Conservation (phyloP, 2,113 vertebrate genomes). For the Otocyon megalotis region DNA sequence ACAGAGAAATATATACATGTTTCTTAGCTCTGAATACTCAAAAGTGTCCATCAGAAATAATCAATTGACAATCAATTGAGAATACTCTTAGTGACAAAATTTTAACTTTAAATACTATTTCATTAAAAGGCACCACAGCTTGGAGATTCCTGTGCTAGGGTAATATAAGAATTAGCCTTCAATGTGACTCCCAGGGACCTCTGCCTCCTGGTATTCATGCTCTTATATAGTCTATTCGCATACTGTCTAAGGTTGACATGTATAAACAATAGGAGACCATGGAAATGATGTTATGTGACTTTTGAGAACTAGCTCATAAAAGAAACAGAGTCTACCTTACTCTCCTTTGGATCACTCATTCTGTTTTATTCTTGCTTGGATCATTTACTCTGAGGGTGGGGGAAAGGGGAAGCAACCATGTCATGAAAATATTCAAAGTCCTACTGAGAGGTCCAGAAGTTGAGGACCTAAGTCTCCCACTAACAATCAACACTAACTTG, state of each 20-base stretch:
- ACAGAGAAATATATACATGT: neutral
- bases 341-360: neutral
- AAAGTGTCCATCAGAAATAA: neutral
- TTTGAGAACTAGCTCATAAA: neutral
- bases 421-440: neutral
- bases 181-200: neutral
- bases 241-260: neutral
- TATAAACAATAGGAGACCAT: neutral
- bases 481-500: neutral
- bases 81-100: neutral
- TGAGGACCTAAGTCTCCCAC: neutral
- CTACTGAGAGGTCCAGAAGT: neutral
- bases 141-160: neutral
- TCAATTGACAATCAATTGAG: neutral
- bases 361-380: neutral
- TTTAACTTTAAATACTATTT: neutral
- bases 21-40: neutral
- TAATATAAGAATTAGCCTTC: neutral
- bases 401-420: neutral
- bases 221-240: neutral
- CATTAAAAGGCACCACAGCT: constrained; percentile 30
- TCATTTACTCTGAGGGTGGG: neutral
- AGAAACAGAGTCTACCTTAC: neutral
- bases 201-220: neutral
- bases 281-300: neutral